Evolutionary conservation across 2,888 invertebrate species (phyloP), one percentile per base, ranked within the genome.

Genomic region (Allophyes oxyacanthae): DNA sequence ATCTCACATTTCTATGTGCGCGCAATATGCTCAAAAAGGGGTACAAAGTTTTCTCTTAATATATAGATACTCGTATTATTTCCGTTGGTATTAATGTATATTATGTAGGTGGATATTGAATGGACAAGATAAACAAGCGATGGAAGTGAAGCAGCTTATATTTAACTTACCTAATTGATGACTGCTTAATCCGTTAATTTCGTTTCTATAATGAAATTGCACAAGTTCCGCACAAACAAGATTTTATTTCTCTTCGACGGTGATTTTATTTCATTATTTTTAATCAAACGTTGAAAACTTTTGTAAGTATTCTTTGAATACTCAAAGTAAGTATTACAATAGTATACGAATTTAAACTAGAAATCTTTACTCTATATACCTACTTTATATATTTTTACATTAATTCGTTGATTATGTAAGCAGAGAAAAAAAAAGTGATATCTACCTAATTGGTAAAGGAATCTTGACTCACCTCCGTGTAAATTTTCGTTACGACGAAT

Each of bases 141-240:
- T 37, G 50, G 44, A 42, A 63, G 60, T 51, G 33, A 53, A 60
- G 40, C 42, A 55, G 41, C 30, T 63, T 55, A 41, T 55, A 58
- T 58, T 66, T 61, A 50, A 59, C 38, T 66, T 55, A 42, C 54
- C 41, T 64, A 71, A 75, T 75, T 66, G 60, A 64, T 61, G 52
- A 66, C 34, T 26, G 14, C 20, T 32, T 59, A 55, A 61, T 58
- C 46, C 49, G 38, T 49, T 56, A 43, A 55, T 62, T 54, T 61
- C 30, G 44, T 41, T 57, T 55, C 25, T 38, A 33, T 53, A 56
- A 53, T 56, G 42, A 49, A 32, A 41, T 34, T 28, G 34, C 49
- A 45, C 13, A 51, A 57, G 36, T 57, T 30, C 49, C 30, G 33
- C 36, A 26, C 32, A 33, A 46, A 44, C 28, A 28, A n/a, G n/a